Conservation (phyloP, 2,888 invertebrate species). For the Nesidiocoris tenuis region DNA sequence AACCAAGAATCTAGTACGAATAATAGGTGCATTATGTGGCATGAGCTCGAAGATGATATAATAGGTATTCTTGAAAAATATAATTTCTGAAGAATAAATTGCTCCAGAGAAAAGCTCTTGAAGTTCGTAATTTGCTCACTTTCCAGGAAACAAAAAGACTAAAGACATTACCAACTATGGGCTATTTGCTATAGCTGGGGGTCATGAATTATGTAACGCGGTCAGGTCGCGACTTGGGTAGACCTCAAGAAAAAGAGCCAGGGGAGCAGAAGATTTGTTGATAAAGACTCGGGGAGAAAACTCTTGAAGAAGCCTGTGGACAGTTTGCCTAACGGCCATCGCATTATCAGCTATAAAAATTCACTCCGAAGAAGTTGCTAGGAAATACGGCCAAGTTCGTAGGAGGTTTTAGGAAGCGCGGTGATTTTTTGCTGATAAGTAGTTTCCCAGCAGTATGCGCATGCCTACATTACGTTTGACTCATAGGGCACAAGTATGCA, state of each 20-base stretch:
- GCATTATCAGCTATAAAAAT: constrained; percentile 32
- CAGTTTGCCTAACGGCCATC: background rate
- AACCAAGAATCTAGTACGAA: too few relatives aligned
- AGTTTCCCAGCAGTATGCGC: too few relatives aligned
- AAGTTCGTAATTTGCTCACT: too few relatives aligned
- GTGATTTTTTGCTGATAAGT: too few relatives aligned
- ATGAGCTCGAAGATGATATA: too few relatives aligned
- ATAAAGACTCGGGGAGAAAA: constrained; percentile 5
- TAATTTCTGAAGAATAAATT: too few relatives aligned
- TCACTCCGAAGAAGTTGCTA: background rate
- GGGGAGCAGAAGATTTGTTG: background rate
- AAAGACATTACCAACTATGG: background rate
- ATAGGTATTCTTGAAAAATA: too few relatives aligned
- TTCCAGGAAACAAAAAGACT: background rate
- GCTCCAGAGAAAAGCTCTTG: too few relatives aligned
- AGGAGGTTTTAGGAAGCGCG: too few relatives aligned
- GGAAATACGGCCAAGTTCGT: background rate
- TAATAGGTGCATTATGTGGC: too few relatives aligned
- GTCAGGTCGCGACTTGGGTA: background rate
- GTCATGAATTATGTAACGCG: constrained; percentile 16
- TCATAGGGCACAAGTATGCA: too few relatives aligned
- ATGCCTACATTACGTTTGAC: too few relatives aligned
- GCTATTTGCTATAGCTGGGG: background rate
- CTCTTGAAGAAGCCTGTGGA: background rate
- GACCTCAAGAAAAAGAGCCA: background rate